These are phyloP conservation scores for Schizopygopsis pylzovi DNA, from an alignment of 2,797 vertebrate genomes.

Conservation along the genomic window DNA sequence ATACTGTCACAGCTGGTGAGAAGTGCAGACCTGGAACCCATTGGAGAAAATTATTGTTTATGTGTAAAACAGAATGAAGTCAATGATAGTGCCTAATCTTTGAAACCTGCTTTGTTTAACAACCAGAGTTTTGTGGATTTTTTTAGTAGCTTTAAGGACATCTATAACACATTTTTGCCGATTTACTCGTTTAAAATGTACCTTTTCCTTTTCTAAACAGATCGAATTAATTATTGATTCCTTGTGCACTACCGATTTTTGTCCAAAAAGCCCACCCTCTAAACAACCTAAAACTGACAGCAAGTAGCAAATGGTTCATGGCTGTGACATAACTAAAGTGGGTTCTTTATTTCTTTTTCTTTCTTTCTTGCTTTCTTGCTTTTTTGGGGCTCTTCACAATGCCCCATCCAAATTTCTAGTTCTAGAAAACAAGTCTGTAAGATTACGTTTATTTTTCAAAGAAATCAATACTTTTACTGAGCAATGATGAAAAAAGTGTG, in stretches of 20 bases:
- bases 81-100: not conserved
- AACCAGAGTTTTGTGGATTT: not conserved
- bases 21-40: not conserved
- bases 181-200: not conserved
- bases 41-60: not conserved
- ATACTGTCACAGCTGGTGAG: constrained; percentile 33
- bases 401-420: not conserved
- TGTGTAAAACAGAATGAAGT: constrained; percentile 17
- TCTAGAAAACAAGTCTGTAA: not conserved
- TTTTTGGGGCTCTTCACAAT: not conserved
- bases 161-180: not conserved
- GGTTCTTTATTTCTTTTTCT: too few relatives aligned
- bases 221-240: not conserved
- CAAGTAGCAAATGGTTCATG: not conserved
- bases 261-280: not conserved
- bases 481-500: not conserved
- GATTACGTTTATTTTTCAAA: not conserved
- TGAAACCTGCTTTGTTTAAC: not conserved
- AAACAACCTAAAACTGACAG: not conserved
- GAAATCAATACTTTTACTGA: not conserved
- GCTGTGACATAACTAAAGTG: not conserved
- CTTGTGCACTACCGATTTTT: not conserved
- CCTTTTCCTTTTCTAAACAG: not conserved
- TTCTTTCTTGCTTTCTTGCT: too few relatives aligned
- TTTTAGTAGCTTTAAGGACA: not conserved